These are phyloP conservation scores for Gymnodraco acuticeps DNA, from an alignment of 2,797 vertebrate species.

Conservation along the genomic window DNA sequence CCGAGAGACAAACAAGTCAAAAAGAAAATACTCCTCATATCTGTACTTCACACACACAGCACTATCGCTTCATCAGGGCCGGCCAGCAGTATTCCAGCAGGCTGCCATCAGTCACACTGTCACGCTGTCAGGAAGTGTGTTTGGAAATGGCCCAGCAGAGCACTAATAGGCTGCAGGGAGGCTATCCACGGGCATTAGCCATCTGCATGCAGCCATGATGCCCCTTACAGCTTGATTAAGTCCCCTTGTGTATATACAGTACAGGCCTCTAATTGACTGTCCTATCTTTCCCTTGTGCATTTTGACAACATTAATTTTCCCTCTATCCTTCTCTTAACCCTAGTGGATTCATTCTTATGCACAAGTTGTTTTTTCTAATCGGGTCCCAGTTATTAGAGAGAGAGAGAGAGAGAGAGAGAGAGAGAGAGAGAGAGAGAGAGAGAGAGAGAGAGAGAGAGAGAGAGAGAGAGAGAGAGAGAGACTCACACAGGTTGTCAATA, in stretches of 20 bases:
- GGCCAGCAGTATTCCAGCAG: slow-evolving; percentile 33
- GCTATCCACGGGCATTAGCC: slow-evolving; percentile 59
- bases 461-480: neutral
- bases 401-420: neutral
- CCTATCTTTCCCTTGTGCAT: slow-evolving; percentile 36
- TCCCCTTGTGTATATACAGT: slow-evolving; percentile 52
- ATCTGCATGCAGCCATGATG: slow-evolving; percentile 60
- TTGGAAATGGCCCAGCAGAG: slow-evolving; percentile 62
- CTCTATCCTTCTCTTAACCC: neutral
- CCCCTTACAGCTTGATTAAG: slow-evolving; percentile 65
- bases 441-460: neutral
- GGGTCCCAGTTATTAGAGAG: slow-evolving; percentile 16
- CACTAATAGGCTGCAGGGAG: slow-evolving; percentile 55
- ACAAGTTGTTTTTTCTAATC: slow-evolving; percentile 29
- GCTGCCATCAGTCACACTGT: slow-evolving; percentile 66
- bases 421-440: neutral
- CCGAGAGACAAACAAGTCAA: slow-evolving; percentile 35
- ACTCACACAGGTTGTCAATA: neutral
- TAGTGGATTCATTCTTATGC: slow-evolving; percentile 23
- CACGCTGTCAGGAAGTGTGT: slow-evolving; percentile 65
- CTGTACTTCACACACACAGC: slow-evolving; percentile 35
- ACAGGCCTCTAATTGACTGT: slow-evolving; percentile 37
- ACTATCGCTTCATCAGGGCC: slow-evolving; percentile 40
- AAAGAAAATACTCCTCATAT: slow-evolving; percentile 35
- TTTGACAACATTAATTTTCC: slow-evolving; percentile 57